Evolutionary conservation across 2,888 invertebrate genomes (phyloP).

Genomic region (Drosophila meridiana): DNA sequence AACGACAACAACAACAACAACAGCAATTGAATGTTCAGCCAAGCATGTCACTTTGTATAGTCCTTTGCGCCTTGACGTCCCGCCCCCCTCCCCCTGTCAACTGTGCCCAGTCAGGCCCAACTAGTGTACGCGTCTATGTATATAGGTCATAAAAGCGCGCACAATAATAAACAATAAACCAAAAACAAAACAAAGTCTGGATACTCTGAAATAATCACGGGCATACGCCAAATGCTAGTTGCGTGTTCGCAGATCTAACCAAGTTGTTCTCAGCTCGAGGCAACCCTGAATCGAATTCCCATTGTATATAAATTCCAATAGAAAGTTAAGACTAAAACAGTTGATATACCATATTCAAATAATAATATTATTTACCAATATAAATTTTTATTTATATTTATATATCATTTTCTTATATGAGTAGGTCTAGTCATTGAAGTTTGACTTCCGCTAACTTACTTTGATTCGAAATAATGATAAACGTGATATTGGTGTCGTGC

Average conservation of each 20-base stretch:
- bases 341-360: no score
- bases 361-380: no score
- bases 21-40: constrained; percentile 34
- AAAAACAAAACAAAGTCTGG: not conserved
- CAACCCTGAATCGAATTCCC: not conserved
- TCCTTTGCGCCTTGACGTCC: not conserved
- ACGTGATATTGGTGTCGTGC: no score
- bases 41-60: constrained; percentile 21
- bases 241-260: no score
- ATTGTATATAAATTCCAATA: not conserved
- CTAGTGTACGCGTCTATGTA: constrained; percentile 33
- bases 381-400: no score
- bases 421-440: no score
- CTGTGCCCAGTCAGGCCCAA: constrained; percentile 38
- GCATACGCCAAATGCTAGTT: not conserved
- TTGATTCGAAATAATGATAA: no score
- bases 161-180: not conserved
- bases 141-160: constrained; percentile 45
- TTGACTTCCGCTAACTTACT: no score
- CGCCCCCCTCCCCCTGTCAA: constrained; percentile 8
- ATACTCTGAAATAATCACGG: constrained; percentile 20
- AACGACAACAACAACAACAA: constrained; percentile 25
- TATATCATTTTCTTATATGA: no score
- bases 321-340: not conserved
- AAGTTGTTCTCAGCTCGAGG: no score